These are phyloP conservation scores for Dicyrtomina minuta DNA, from an alignment of 2,888 invertebrate genomes.

Conservation along the genomic window DNA sequence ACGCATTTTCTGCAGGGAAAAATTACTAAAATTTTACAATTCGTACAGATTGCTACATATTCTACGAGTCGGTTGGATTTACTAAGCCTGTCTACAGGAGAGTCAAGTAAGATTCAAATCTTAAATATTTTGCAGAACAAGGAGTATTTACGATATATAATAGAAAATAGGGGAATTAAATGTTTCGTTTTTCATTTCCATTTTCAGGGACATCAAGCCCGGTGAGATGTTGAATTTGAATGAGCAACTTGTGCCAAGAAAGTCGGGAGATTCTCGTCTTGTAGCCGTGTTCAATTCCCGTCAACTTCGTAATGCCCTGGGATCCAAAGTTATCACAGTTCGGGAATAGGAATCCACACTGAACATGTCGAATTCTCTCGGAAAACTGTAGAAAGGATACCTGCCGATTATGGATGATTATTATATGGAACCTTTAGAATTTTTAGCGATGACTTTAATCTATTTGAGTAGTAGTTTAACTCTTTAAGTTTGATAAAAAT, in stretches of 20 bases:
- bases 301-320: constrained; percentile 67
- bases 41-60: constrained; percentile 56
- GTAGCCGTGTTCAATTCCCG: constrained; percentile 68
- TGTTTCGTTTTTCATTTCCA: too few relatives aligned
- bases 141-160: background rate
- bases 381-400: constrained; percentile 3
- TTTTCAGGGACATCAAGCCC: constrained; percentile 64
- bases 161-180: too few relatives aligned
- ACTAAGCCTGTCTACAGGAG: constrained; percentile 46
- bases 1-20: background rate
- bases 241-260: constrained; percentile 64
- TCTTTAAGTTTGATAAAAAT: too few relatives aligned
- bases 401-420: too few relatives aligned
- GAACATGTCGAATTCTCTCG: background rate
- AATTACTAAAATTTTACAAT: background rate
- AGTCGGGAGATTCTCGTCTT: constrained; percentile 65
- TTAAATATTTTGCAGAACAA: constrained; percentile 3
- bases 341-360: constrained; percentile 31
- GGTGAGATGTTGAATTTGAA: constrained; percentile 66
- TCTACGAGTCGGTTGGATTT: constrained; percentile 57
- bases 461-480: too few relatives aligned
- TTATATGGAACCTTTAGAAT: too few relatives aligned
- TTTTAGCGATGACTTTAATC: too few relatives aligned
- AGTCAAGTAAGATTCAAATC: constrained; percentile 18
- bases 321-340: constrained; percentile 57